Evolutionary conservation across 2,797 vertebrate species (phyloP).

Genomic region (Petrocephalus schoutedeni): DNA sequence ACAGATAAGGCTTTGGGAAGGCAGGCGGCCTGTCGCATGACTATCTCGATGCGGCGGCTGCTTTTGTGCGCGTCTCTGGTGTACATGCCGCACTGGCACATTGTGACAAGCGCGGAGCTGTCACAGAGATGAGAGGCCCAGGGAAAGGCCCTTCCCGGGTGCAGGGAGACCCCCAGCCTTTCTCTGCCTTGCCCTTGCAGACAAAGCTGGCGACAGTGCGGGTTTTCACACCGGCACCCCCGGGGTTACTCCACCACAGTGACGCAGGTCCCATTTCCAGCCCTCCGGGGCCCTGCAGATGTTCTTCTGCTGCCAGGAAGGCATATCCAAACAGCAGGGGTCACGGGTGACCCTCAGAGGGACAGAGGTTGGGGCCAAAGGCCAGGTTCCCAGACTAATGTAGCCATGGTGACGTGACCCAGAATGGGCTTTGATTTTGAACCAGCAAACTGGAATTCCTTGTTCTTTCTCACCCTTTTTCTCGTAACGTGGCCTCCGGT

Average conservation of each 20-base stretch:
- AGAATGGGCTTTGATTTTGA: slow-evolving; percentile 37
- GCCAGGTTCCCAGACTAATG: slow-evolving; percentile 60
- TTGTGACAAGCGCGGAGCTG: background rate
- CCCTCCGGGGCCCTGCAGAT: slow-evolving; percentile 56
- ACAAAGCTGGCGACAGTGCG: slow-evolving; percentile 23
- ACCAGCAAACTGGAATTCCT: slow-evolving; percentile 35
- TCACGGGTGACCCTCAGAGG: slow-evolving; percentile 57
- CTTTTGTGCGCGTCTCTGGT: slow-evolving; percentile 6
- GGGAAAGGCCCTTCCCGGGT: slow-evolving; percentile 17
- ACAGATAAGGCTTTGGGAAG: slow-evolving; percentile 22
- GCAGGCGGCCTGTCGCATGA: background rate
- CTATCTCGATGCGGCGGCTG: background rate
- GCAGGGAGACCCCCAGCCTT: slow-evolving; percentile 13
- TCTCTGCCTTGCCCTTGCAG: slow-evolving; percentile 14
- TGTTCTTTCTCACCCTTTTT: slow-evolving; percentile 8
- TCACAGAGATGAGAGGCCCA: background rate
- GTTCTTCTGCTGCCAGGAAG: slow-evolving; percentile 45
- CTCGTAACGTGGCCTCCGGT: background rate
- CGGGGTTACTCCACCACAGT: slow-evolving; percentile 24
- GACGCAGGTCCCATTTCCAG: slow-evolving; percentile 41
- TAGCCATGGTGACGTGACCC: slow-evolving; percentile 60
- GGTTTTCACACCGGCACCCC: slow-evolving; percentile 39
- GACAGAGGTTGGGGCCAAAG: slow-evolving; percentile 55
- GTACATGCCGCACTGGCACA: slow-evolving; percentile 5
- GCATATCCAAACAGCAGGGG: slow-evolving; percentile 54